These are phyloP conservation scores for Enteromius viviparus DNA, from an alignment of 2,797 vertebrate genomes.

Conservation along the genomic window DNA sequence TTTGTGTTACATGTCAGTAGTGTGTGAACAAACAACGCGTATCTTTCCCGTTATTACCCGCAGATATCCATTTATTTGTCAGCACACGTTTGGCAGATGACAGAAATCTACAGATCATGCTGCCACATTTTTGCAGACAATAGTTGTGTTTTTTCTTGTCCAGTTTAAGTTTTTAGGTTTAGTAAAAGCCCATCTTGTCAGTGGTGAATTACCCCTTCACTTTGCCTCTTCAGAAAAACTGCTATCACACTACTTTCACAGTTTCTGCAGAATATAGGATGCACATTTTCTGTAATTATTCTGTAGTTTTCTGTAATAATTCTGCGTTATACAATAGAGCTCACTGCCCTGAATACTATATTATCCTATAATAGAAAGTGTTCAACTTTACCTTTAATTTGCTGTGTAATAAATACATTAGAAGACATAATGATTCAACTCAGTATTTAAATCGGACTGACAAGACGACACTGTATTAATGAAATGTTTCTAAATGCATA, in stretches of 20 bases:
- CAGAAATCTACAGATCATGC: neutral
- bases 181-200: neutral
- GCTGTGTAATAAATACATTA: neutral
- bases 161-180: neutral
- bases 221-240: neutral
- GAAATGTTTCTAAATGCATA: neutral
- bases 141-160: neutral
- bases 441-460: neutral
- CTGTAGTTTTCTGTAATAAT: too few species aligned
- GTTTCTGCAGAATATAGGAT: neutral
- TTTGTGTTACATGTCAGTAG: neutral
- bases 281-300: neutral
- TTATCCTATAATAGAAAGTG: constrained; percentile 17
- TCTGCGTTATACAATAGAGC: constrained; percentile 26
- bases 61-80: neutral
- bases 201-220: neutral
- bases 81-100: neutral
- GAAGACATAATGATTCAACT: neutral
- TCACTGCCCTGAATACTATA: constrained; percentile 14
- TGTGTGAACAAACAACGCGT: neutral
- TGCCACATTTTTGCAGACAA: neutral
- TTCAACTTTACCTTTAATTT: constrained; percentile 10
- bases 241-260: neutral
- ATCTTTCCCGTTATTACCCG: neutral
- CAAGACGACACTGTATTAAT: neutral